Conservation (phyloP, 2,888 invertebrate species). For the Rhodophaea formosa region DNA sequence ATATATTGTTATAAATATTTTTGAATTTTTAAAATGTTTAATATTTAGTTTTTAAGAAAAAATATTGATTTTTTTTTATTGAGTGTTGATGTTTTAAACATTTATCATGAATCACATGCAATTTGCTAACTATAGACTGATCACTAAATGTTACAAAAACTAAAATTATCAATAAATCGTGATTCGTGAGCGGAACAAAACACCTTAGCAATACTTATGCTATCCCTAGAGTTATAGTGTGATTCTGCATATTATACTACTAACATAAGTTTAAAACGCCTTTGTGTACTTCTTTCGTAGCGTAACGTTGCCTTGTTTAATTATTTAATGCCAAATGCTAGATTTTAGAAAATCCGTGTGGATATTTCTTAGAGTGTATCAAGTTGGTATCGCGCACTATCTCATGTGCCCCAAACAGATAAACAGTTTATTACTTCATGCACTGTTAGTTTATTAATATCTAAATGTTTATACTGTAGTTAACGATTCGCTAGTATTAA, state of each 20-base stretch:
- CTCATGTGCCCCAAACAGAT: constrained; percentile 24
- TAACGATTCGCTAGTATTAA: constrained; percentile 32
- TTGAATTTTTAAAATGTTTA: constrained; percentile 21
- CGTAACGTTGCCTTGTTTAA: constrained; percentile 35
- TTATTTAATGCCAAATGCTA: constrained; percentile 59
- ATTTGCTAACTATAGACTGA: constrained; percentile 12
- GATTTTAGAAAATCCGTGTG: constrained; percentile 35
- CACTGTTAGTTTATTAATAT: constrained; percentile 19
- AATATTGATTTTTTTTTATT: constrained; percentile 24
- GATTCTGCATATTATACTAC: not conserved
- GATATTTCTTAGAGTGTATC: not conserved
- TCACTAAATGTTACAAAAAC: constrained; percentile 5
- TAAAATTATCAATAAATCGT: not conserved
- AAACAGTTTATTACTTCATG: constrained; percentile 14
- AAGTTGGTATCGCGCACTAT: constrained; percentile 20
- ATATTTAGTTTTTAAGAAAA: constrained; percentile 30
- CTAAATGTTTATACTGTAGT: constrained; percentile 24
- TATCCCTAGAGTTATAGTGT: constrained; percentile 5
- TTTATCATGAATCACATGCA: not conserved
- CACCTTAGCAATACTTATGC: not conserved
- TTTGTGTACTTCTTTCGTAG: constrained; percentile 32
- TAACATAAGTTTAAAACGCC: constrained; percentile 19
- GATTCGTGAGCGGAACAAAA: not conserved
- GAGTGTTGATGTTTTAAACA: constrained; percentile 22
- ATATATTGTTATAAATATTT: constrained; percentile 36